Evolutionary conservation across 2,888 invertebrate genomes (phyloP).

Genomic region (Agrilus cyanescens): DNA sequence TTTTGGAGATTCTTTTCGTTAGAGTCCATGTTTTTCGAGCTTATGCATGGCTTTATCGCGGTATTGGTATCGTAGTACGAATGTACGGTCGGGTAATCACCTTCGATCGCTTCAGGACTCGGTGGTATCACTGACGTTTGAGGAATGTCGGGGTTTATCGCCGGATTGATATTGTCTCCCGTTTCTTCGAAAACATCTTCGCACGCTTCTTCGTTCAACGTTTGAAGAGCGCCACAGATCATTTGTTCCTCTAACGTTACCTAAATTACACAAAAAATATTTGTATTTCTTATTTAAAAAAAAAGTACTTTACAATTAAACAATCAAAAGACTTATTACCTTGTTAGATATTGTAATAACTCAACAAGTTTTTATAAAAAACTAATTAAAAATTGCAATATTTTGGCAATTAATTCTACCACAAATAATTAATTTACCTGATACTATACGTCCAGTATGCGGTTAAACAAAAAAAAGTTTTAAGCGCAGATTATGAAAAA

Average conservation of each 20-base stretch:
- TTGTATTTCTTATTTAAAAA: too few species aligned
- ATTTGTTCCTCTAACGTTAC: conserved; percentile 90
- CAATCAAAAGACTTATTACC: too few species aligned
- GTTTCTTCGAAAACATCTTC: conserved; percentile 75
- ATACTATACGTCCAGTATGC: conserved; percentile 7
- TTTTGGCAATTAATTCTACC: background rate
- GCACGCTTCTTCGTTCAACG: conserved; percentile 84
- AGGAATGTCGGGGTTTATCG: conserved; percentile 27
- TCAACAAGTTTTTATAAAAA: too few species aligned
- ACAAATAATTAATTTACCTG: conserved; percentile 6
- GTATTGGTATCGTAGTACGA: conserved; percentile 2
- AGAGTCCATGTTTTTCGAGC: conserved; percentile 7
- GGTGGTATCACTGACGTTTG: conserved; percentile 34
- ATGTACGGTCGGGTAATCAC: conserved; percentile 20
- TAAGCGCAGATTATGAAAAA: too few species aligned
- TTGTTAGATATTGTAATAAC: too few species aligned
- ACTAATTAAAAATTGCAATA: too few species aligned
- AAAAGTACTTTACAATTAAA: too few species aligned
- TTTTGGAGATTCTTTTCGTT: conserved; percentile 9
- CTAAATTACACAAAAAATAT: conserved; percentile 34
- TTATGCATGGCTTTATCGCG: conserved; percentile 10
- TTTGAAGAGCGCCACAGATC: conserved; percentile 88
- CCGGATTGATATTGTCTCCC: conserved; percentile 23
- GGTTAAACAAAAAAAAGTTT: conserved; percentile 4
- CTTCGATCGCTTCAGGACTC: conserved; percentile 32